A percentile compares a stretch with the other conserved stretches of the same genome.
Evolutionary conservation across 2,797 vertebrate genomes (phyloP).

Genomic region (Peromyscus eremicus): DNA sequence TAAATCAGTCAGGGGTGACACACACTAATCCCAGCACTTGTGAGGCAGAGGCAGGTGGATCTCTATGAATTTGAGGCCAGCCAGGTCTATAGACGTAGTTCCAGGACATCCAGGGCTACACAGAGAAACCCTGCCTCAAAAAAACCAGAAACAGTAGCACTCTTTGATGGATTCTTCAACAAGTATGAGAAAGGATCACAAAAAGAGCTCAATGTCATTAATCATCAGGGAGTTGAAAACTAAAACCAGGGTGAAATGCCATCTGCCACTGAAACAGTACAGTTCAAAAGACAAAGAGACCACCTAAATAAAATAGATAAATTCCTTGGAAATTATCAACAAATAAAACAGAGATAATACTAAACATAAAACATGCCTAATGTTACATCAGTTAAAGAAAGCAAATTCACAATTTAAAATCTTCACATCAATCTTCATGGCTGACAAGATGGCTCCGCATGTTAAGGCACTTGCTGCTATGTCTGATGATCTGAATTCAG

Average conservation of each 20-base stretch:
- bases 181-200: background rate
- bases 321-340: background rate
- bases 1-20: background rate
- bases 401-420: background rate
- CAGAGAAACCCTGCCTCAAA: background rate
- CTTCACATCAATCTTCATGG: background rate
- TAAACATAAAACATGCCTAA: background rate
- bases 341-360: conserved; percentile 4
- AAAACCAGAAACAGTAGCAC: background rate
- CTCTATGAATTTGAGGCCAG: background rate
- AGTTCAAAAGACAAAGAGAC: background rate
- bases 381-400: background rate
- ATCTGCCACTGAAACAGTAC: background rate
- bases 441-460: background rate
- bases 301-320: background rate
- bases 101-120: background rate
- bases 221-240: background rate
- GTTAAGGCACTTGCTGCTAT: background rate
- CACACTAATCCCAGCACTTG: background rate
- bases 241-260: background rate
- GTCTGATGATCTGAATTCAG: background rate
- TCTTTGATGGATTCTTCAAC: background rate
- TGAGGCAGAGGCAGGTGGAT: background rate
- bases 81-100: background rate
- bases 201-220: background rate